Base-by-base conservation (phyloP, 1,140 invertebrate species). In the Bombus breviceps region DNA sequence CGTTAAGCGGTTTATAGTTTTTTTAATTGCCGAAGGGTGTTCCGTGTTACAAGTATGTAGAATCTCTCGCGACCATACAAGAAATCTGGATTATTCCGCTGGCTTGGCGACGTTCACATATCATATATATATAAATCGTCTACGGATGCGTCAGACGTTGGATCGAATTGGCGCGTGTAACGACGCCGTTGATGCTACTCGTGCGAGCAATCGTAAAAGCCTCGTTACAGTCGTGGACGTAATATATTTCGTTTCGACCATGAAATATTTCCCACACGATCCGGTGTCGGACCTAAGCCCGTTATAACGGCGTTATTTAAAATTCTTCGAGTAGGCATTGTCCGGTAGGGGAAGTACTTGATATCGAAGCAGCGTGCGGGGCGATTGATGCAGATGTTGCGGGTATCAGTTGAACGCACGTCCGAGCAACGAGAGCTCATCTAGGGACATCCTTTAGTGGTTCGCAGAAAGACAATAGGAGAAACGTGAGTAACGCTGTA, bases 1-100 rank as follows among this genome's bases (percentile, higher is more conserved):
- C 83, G 68, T 85, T 80, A 85, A 85, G 83, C 83, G 83, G 83
- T 85, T 85, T 85, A 85, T 85, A 85, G 83, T 57, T 59, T 79
- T 84, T 85, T 85, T 85, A 73, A 85, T 85, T 72, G 53, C 83
- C 68, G 3, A 18, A 41, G 83, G 77, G 77, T 28, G 57, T 39
- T 73, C 59, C 53, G 77, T 34, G 76, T 72, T 37, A 53, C 83
- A 64, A 84, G 76, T 53, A 34, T 18, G 32, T 62, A 62, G 68
- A 64, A 18, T 28, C 47, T 28, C n/a, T 25, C 43, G 64, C 41
- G 32, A 12, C 10, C 39, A 15, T 32, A 32, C 28, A 64, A 39
- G 75, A 78, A 78, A 78, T 78, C 59, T 43, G 75, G 28, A 77
- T 77, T 32, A 64, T 62, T 41, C 13, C 22, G 22, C 22, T 5